Conservation (phyloP, 2,797 vertebrate species). For the Zalophus californianus region DNA sequence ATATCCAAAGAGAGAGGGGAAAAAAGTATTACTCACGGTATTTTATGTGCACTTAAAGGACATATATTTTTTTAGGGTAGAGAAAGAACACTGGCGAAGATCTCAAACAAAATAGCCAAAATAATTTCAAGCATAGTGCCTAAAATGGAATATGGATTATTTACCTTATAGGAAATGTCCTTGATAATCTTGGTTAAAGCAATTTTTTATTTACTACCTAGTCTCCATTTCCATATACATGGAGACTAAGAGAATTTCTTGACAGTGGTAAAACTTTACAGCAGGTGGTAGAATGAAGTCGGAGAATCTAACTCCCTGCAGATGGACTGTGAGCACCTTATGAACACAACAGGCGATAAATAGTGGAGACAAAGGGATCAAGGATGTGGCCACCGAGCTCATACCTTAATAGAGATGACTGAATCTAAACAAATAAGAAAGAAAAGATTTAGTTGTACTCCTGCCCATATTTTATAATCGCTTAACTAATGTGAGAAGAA, state of each 20-base stretch:
- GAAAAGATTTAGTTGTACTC: constrained; percentile 37
- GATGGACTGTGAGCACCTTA: background rate
- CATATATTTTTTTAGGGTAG: background rate
- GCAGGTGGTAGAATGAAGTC: constrained; percentile 6
- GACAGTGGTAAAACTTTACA: constrained; percentile 24
- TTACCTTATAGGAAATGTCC: constrained; percentile 24
- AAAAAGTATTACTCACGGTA: background rate
- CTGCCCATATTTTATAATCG: constrained; percentile 45
- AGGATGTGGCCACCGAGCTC: background rate
- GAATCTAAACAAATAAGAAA: constrained; percentile 33
- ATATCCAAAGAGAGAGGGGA: background rate
- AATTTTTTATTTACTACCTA: constrained; percentile 52
- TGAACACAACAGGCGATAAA: background rate
- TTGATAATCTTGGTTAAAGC: constrained; percentile 13
- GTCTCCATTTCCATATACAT: background rate
- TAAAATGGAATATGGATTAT: constrained; percentile 43
- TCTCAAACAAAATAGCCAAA: constrained; percentile 57
- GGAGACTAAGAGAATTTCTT: constrained; percentile 36
- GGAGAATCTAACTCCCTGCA: constrained; percentile 22
- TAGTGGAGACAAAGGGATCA: background rate
- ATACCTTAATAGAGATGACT: constrained; percentile 36
- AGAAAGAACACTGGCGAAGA: constrained; percentile 41
- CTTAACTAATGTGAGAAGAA: background rate
- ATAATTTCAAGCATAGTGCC: constrained; percentile 3
- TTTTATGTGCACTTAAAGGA: constrained; percentile 16